Percentiles rank a stretch among this genome's conserved stretches.
These are phyloP conservation scores for Sciaenops ocellatus DNA, from an alignment of 2,797 vertebrate species.

Conservation along the genomic window DNA sequence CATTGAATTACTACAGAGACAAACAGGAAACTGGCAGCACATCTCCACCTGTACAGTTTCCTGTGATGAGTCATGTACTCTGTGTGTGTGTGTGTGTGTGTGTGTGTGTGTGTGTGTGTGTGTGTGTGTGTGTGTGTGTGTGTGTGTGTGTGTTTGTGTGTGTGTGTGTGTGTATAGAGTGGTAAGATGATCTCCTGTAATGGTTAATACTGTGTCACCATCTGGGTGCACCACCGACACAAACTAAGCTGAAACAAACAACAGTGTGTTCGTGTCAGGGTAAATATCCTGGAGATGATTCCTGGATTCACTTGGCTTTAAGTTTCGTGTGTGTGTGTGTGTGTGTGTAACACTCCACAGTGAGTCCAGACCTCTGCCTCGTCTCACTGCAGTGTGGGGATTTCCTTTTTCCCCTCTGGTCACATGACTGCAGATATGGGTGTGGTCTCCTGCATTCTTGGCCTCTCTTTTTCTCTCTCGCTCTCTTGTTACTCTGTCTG, in stretches of 20 bases:
- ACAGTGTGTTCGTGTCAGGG: constrained; percentile 1
- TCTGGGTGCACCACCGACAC: not conserved
- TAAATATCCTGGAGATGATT: not conserved
- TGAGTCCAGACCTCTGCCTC: constrained; percentile 30
- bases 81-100: not conserved
- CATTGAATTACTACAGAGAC: not conserved
- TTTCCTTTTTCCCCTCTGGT: constrained; percentile 81
- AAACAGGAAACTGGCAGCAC: constrained; percentile 21
- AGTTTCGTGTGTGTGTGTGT: not conserved
- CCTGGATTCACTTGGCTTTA: not conserved
- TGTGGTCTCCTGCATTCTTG: constrained; percentile 83
- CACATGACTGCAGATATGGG: constrained; percentile 85
- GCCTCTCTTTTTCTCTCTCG: constrained; percentile 38
- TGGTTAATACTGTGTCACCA: constrained; percentile 12
- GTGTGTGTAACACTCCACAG: not conserved
- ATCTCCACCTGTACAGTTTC: not conserved
- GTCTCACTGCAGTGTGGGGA: constrained; percentile 74
- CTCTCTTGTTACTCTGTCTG: constrained; percentile 42
- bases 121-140: not conserved
- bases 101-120: constrained; percentile 1
- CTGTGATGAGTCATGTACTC: constrained; percentile 24
- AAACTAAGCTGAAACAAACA: constrained; percentile 4
- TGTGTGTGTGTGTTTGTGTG: not conserved
- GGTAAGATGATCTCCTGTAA: constrained; percentile 3
- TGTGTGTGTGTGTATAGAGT: not conserved